These are phyloP conservation scores for Lomographa bimaculata DNA, from an alignment of 2,888 invertebrate genomes.

Conservation along the genomic window DNA sequence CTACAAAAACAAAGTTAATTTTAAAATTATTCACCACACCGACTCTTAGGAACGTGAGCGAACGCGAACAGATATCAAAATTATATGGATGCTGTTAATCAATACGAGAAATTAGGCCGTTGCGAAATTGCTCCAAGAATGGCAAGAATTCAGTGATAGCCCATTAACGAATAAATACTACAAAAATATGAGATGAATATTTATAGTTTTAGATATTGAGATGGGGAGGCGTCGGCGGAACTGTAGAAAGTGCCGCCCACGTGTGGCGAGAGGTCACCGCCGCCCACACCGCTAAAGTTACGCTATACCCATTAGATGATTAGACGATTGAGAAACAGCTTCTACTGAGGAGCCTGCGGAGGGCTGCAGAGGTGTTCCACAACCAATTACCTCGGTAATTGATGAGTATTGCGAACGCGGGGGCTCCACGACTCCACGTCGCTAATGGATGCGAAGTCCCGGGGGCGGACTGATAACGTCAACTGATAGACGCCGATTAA, in stretches of 20 bases:
- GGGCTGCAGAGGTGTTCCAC: constrained; percentile 48
- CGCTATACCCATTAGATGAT: constrained; percentile 43
- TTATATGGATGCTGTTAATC: constrained; percentile 5
- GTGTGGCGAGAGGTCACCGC: constrained; percentile 70
- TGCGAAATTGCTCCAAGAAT: constrained; percentile 3
- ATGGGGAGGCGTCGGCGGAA: constrained; percentile 47
- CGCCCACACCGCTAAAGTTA: constrained; percentile 57
- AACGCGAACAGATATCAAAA: constrained; percentile 2
- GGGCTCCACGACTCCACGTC: constrained; percentile 36
- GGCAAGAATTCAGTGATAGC: constrained; percentile 8
- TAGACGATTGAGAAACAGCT: constrained; percentile 52
- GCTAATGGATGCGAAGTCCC: constrained; percentile 28
- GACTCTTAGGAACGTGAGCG: constrained; percentile 3
- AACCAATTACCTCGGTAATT: constrained; percentile 59
- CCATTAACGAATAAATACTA: constrained; percentile 28
- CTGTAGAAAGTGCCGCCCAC: constrained; percentile 72
- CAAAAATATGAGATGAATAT: constrained; percentile 31
- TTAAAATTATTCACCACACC: constrained; percentile 7
- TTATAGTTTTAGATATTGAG: constrained; percentile 36
- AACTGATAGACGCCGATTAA: constrained; percentile 40
- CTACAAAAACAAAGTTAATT: constrained; percentile 17
- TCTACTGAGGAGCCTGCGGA: constrained; percentile 2
- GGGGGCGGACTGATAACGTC: constrained; percentile 46
- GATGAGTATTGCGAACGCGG: constrained; percentile 66
- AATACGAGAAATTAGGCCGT: background rate